Conservation (phyloP, 2,888 invertebrate genomes). For the Neoascia interrupta region DNA sequence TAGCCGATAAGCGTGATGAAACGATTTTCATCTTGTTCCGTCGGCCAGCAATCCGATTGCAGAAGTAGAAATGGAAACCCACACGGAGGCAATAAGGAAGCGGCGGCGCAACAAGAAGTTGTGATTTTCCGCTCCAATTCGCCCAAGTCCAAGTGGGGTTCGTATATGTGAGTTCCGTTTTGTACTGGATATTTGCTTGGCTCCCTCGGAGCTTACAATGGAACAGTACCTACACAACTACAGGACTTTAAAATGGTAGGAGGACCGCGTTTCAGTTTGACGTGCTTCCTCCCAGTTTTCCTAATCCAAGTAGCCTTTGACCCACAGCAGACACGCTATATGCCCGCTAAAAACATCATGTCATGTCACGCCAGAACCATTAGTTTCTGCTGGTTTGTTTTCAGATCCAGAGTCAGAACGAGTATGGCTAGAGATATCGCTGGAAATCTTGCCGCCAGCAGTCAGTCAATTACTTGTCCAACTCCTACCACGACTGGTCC, state of each 20-base stretch:
- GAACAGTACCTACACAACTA: no score
- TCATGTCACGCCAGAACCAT: constrained; percentile 55
- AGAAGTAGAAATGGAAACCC: constrained; percentile 59
- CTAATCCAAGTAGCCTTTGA: constrained; percentile 58
- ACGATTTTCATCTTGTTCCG: constrained; percentile 51
- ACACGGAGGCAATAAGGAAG: constrained; percentile 59
- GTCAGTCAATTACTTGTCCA: constrained; percentile 37
- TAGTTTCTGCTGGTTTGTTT: constrained; percentile 41
- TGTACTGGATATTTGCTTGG: constrained; percentile 62
- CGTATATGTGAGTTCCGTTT: constrained; percentile 62
- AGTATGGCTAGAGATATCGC: no score
- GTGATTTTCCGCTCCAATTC: constrained; percentile 69
- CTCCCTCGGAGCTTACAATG: background rate
- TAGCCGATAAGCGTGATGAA: constrained; percentile 60
- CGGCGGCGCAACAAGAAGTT: constrained; percentile 58
- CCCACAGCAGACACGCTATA: constrained; percentile 41
- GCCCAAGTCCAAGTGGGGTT: constrained; percentile 52
- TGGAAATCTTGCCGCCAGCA: no score
- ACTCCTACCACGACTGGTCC: no score
- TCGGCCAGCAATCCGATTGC: constrained; percentile 28
- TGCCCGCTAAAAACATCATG: constrained; percentile 59
- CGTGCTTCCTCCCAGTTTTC: constrained; percentile 24
- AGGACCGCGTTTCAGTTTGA: constrained; percentile 35
- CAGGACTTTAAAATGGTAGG: no score
- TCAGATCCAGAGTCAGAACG: no score